Evolutionary conservation across 2,797 vertebrate species (phyloP).

Genomic region (Gymnopithys bicolor): DNA sequence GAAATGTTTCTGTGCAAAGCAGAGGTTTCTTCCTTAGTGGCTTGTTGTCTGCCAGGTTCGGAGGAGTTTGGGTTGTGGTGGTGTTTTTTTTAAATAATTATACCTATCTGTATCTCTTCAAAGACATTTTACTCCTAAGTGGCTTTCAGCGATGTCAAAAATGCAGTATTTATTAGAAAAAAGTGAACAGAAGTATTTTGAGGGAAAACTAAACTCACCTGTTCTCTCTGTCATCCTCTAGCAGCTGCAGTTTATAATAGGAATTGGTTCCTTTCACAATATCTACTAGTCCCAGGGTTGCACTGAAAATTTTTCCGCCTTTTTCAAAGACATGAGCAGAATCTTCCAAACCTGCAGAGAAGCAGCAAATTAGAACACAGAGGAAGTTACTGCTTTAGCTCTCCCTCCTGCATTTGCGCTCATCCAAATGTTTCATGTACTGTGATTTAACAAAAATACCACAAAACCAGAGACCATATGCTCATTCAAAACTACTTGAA

Average conservation of each 20-base stretch:
- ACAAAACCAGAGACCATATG: neutral
- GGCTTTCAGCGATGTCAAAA: neutral
- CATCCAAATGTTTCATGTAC: neutral
- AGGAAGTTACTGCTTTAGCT: neutral
- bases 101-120: neutral
- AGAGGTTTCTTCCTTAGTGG: neutral
- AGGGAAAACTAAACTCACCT: constrained; percentile 75
- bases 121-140: neutral
- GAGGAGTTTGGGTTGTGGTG: neutral
- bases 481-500: neutral
- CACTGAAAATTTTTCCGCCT: constrained; percentile 94
- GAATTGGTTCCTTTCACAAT: constrained; percentile 96
- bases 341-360: constrained; percentile 87
- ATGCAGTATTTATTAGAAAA: neutral
- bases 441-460: neutral
- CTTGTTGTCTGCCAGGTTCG: neutral
- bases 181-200: neutral
- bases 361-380: neutral
- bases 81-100: fast-evolving
- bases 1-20: neutral
- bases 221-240: constrained; percentile 94
- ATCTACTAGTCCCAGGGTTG: constrained; percentile 94
- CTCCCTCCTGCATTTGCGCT: neutral
- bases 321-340: constrained; percentile 96
- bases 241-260: constrained; percentile 95